Percentiles rank a stretch among this genome's conserved stretches.
These are phyloP conservation scores for Microtus richardsoni DNA, from an alignment of 2,113 vertebrate species.

Conservation along the genomic window DNA sequence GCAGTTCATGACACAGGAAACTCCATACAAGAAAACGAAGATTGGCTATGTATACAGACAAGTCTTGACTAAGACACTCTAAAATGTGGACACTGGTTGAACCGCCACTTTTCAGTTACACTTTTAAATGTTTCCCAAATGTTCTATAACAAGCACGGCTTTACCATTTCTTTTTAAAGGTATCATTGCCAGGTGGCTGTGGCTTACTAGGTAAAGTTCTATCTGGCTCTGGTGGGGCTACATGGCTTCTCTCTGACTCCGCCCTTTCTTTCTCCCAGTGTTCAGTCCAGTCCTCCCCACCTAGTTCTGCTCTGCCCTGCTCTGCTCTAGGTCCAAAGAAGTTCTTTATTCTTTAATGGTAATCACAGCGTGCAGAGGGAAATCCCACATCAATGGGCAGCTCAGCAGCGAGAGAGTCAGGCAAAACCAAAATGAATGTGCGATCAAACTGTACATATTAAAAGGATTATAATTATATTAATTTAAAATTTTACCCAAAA, in stretches of 20 bases:
- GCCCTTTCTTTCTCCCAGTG: too few species aligned
- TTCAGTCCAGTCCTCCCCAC: too few species aligned
- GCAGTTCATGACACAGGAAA: background rate
- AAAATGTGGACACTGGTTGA: background rate
- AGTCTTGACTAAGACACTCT: background rate
- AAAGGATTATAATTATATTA: background rate
- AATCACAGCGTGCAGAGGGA: too few species aligned
- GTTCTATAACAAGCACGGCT: background rate
- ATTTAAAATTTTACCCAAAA: background rate
- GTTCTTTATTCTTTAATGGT: too few species aligned
- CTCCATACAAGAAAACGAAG: background rate
- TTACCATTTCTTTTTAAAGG: background rate
- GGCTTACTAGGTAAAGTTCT: too few species aligned
- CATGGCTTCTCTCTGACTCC: too few species aligned
- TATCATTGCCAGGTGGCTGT: too few species aligned
- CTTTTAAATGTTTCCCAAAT: slow-evolving; percentile 33
- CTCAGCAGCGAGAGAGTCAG: background rate
- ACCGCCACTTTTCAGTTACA: background rate
- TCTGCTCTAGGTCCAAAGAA: too few species aligned
- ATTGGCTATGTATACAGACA: background rate
- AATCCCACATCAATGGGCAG: background rate
- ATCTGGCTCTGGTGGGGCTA: too few species aligned
- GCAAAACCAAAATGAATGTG: background rate
- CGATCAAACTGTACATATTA: background rate
- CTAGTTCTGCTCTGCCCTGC: too few species aligned